These are phyloP conservation scores for Schizaphis graminum DNA, from an alignment of 2,888 invertebrate species.

Conservation along the genomic window DNA sequence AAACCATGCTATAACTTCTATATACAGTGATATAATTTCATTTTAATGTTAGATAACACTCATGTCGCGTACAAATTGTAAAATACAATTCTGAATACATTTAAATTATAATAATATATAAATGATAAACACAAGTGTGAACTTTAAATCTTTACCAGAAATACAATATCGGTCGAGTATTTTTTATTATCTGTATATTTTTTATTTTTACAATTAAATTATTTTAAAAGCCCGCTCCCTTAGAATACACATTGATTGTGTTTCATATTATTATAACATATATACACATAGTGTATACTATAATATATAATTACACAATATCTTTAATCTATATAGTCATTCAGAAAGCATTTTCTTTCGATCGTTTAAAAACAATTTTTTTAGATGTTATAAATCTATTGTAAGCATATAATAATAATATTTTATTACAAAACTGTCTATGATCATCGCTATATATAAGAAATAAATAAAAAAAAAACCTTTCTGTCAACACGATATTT, in stretches of 20 bases:
- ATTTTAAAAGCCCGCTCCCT: not conserved
- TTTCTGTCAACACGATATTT: slow-evolving; percentile 27
- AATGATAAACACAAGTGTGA: not conserved
- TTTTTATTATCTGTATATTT: not conserved
- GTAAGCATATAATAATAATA: slow-evolving; percentile 18
- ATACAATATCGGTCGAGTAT: not conserved
- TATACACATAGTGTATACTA: not conserved
- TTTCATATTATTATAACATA: not conserved
- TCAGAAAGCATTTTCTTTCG: not conserved
- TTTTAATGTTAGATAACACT: not conserved
- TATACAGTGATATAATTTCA: not conserved
- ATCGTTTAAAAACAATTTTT: not conserved
- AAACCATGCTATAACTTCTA: not conserved
- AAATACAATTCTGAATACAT: not conserved
- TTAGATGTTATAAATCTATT: slow-evolving; percentile 42
- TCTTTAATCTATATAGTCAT: not conserved
- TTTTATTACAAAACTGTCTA: slow-evolving; percentile 45
- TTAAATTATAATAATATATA: not conserved
- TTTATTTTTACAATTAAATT: not conserved
- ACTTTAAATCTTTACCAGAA: not conserved
- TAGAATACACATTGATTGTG: slow-evolving; percentile 20
- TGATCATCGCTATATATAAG: not conserved
- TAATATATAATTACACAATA: too few species aligned
- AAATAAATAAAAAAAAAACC: slow-evolving; percentile 10
- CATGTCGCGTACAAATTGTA: not conserved